These are phyloP conservation scores for Drosophila saltans DNA, from an alignment of 1,140 invertebrate genomes.

Conservation along the genomic window DNA sequence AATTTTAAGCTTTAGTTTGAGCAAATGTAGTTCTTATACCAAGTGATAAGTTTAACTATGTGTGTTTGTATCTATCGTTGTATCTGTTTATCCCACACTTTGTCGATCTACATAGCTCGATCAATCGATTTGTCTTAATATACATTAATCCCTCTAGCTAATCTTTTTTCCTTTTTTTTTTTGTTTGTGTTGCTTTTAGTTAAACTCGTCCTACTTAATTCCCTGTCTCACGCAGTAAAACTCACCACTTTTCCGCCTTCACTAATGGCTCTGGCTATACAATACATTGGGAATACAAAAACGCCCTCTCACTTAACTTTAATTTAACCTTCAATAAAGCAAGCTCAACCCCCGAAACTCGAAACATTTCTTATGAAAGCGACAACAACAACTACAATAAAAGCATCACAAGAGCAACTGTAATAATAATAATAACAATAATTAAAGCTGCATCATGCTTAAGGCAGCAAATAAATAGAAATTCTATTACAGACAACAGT, in stretches of 20 bases:
- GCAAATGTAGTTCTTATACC: too few relatives aligned
- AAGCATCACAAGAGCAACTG: conserved; percentile 31
- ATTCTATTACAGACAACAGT: conserved; percentile 52
- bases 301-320: conserved; percentile 55
- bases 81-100: too few relatives aligned
- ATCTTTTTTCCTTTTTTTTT: too few relatives aligned
- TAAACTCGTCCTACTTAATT: neutral
- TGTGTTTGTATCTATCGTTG: too few relatives aligned
- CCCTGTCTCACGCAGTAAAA: neutral
- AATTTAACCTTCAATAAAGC: conserved; percentile 64
- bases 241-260: conserved; percentile 5
- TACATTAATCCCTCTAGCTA: neutral
- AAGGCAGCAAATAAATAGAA: conserved; percentile 28
- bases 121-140: neutral
- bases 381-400: neutral
- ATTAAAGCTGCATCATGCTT: conserved; percentile 68
- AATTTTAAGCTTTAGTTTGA: too few relatives aligned
- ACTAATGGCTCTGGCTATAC: conserved; percentile 1
- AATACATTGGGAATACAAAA: conserved; percentile 1
- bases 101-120: too few relatives aligned
- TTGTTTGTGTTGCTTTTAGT: neutral
- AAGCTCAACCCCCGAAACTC: conserved; percentile 20
- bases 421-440: conserved; percentile 45
- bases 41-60: too few relatives aligned
- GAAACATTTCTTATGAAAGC: neutral